A percentile compares a stretch with the other conserved stretches of the same genome.
These are phyloP conservation scores for Apotomis turbidana DNA, from an alignment of 2,888 invertebrate genomes.

Conservation along the genomic window DNA sequence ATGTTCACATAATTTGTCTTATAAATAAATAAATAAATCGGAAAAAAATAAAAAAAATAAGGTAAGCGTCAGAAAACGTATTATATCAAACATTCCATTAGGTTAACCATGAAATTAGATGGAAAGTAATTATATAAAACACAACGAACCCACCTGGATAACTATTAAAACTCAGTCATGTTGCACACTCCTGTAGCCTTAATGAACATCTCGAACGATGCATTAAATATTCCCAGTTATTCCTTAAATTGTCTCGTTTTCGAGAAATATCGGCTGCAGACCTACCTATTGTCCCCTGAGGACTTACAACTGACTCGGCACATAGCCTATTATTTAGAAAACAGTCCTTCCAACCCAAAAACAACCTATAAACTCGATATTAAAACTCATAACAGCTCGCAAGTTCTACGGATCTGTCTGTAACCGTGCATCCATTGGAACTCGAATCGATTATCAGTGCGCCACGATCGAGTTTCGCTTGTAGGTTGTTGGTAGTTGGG, in stretches of 20 bases:
- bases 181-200: not conserved
- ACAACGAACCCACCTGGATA: no score
- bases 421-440: conserved; percentile 39
- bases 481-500: conserved; percentile 45
- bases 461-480: conserved; percentile 49
- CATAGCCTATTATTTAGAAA: conserved; percentile 59
- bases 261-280: conserved; percentile 74
- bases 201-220: conserved; percentile 43
- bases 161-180: not conserved
- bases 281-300: conserved; percentile 78
- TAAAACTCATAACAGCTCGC: conserved; percentile 45
- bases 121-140: no score
- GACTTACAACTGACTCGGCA: conserved; percentile 73
- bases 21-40: no score
- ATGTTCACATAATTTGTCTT: no score
- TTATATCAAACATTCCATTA: no score
- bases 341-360: conserved; percentile 44
- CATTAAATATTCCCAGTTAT: conserved; percentile 69
- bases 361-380: conserved; percentile 39
- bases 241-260: conserved; percentile 78
- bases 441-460: conserved; percentile 26
- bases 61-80: no score
- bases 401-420: conserved; percentile 43
- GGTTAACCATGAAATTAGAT: no score
- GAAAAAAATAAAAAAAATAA: no score